Percentiles rank a stretch among this genome's conserved stretches.
Evolutionary conservation across 2,888 invertebrate genomes (phyloP).

Genomic region (Parnassius orleans): DNA sequence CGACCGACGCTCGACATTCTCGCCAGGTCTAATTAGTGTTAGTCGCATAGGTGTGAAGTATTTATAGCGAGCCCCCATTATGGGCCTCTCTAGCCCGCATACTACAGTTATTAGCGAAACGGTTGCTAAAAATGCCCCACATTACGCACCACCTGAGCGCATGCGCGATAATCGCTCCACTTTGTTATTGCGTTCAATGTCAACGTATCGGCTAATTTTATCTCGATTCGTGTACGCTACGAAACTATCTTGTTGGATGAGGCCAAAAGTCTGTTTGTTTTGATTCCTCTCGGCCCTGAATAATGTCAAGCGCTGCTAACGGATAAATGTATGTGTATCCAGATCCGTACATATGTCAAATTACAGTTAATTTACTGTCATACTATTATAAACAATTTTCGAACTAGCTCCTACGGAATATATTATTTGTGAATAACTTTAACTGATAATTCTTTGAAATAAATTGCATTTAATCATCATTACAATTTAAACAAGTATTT

Average conservation of each 20-base stretch:
- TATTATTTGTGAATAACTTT: no score
- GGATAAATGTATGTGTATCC: constrained; percentile 11
- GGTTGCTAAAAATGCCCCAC: constrained; percentile 57
- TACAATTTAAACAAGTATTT: no score
- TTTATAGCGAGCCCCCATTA: constrained; percentile 45
- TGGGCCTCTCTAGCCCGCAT: constrained; percentile 51
- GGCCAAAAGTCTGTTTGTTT: constrained; percentile 73
- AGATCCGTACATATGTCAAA: constrained; percentile 8
- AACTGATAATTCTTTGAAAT: no score
- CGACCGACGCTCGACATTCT: constrained; percentile 58
- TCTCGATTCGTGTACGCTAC: constrained; percentile 68
- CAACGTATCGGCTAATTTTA: constrained; percentile 80
- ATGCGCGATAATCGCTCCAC: constrained; percentile 68
- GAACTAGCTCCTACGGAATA: no score
- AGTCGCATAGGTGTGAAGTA: constrained; percentile 30
- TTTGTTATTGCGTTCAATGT: constrained; percentile 80
- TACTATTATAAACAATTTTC: background rate
- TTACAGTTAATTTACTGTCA: constrained; percentile 8
- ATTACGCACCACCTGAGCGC: constrained; percentile 58
- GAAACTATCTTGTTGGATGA: constrained; percentile 71
- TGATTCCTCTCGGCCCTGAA: constrained; percentile 61
- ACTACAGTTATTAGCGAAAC: constrained; percentile 48
- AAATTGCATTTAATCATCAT: no score
- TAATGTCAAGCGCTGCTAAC: constrained; percentile 30
- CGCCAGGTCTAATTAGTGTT: constrained; percentile 55